Conservation (phyloP, 2,113 vertebrate genomes). For the Hystrix brachyura region DNA sequence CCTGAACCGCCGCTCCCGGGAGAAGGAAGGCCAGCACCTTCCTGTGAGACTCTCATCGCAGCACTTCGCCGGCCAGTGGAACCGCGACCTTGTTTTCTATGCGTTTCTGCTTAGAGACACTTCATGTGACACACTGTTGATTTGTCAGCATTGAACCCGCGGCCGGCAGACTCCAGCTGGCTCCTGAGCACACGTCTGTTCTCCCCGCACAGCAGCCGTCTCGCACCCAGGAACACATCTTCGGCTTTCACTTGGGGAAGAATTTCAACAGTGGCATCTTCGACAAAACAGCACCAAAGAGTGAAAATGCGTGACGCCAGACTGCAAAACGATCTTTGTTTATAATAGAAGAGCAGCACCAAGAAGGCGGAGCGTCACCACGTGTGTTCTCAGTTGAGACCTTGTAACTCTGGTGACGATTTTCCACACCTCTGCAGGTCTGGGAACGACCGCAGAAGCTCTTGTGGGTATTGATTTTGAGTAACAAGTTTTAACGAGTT, state of each 20-base stretch:
- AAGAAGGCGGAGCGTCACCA: background rate
- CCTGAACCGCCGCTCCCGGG: background rate
- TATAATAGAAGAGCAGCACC: background rate
- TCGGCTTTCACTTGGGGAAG: background rate
- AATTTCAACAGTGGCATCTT: background rate
- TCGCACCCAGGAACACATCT: background rate
- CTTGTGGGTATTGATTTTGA: background rate
- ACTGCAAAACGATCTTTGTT: background rate
- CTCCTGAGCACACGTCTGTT: accelerated
- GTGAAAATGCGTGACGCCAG: background rate
- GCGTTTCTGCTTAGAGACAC: background rate
- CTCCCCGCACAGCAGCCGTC: background rate
- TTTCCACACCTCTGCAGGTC: background rate
- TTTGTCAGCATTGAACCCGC: background rate
- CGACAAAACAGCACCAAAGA: background rate
- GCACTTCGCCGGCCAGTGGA: background rate
- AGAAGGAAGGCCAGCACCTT: background rate
- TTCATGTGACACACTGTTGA: background rate
- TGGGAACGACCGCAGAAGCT: background rate
- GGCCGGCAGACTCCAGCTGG: background rate
- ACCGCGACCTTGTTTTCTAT: background rate
- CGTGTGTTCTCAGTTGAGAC: background rate
- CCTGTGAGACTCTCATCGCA: background rate
- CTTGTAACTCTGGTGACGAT: background rate
- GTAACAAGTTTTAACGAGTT: background rate